Evolutionary conservation across 2,113 vertebrate species (phyloP), one percentile per base, ranked within the genome.

Genomic region (Corythoichthys intestinalis): DNA sequence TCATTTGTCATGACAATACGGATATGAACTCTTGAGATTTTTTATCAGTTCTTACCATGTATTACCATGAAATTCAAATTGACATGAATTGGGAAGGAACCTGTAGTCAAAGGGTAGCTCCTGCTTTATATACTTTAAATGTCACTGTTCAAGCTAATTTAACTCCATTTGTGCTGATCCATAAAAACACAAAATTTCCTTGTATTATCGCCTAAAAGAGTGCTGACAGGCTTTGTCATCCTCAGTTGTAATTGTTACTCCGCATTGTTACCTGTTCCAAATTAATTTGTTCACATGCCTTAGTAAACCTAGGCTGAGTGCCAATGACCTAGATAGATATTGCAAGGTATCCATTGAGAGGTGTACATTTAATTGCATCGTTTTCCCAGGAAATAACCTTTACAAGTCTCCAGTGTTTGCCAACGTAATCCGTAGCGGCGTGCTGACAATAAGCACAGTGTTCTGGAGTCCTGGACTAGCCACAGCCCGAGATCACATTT

Each of bases 401-500:
- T 88, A 87, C 84, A 90, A 82, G 82, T 83, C 73, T 75, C 69
- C 78, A 73, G 79, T 80, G 76, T 86, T 87, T 81, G 81, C 78
- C 80, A 80, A 35, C 67, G 70, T 81, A 66, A 79, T 79, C 77
- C 79, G 72, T 71, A 70, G 75, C 76, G 62, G 53, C 9, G 47
- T 62, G 3, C 82, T 85, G 75, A 89, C 89, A 90, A 90, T 87
- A 78, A 83, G 72, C 67, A 71, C 82, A 89, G 80, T 90, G 89
- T 90, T 88, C 76, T 82, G 82, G 69, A 77, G 89, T 90, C 87
- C 76, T 82, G 82, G 69, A 77, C 66, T 3, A 14, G 69, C 81
- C 79, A 71, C 79, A 79, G 76, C 74, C 54, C 80, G 53, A 78
- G 84, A 89, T 90, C 88, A 87, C 79, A 85, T 86, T 89, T 88